These are phyloP conservation scores for Hoplias malabaricus DNA, from an alignment of 2,113 vertebrate species.

Conservation along the genomic window DNA sequence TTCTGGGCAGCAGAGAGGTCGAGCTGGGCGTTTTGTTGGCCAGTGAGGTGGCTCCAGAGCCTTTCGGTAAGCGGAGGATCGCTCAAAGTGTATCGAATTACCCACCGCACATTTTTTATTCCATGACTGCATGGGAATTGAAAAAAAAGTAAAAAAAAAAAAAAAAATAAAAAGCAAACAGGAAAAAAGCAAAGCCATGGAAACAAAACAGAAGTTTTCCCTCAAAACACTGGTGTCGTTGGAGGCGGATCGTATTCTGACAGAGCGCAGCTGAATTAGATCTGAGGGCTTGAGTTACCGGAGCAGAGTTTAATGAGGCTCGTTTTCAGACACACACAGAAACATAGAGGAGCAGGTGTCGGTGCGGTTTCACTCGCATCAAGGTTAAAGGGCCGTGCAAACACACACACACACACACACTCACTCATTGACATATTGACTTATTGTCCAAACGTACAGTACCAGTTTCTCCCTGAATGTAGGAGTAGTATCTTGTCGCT, in stretches of 20 bases:
- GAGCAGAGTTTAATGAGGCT: constrained; percentile 11
- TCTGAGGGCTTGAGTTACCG: background rate
- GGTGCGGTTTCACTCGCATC: background rate
- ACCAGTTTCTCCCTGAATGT: too few species aligned
- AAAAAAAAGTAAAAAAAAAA: background rate
- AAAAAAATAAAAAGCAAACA: too few species aligned
- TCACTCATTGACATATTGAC: too few species aligned
- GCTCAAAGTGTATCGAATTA: background rate
- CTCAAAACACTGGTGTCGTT: background rate
- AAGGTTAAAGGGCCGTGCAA: background rate
- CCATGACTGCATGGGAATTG: constrained; percentile 10
- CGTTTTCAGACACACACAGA: constrained; percentile 7
- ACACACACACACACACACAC: too few species aligned
- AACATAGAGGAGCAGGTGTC: constrained; percentile 12
- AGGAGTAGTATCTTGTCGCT: too few species aligned
- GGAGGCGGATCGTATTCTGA: background rate
- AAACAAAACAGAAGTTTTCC: constrained; percentile 16
- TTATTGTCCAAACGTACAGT: too few species aligned
- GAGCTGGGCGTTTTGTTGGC: background rate
- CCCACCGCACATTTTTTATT: constrained; percentile 16
- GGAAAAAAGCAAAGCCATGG: constrained; percentile 8
- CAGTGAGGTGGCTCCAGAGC: background rate
- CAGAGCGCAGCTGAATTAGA: constrained; percentile 4
- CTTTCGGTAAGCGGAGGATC: background rate
- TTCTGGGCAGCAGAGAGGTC: background rate